These are phyloP conservation scores for Drosophila tripunctata DNA, from an alignment of 2,888 invertebrate species.

Conservation along the genomic window DNA sequence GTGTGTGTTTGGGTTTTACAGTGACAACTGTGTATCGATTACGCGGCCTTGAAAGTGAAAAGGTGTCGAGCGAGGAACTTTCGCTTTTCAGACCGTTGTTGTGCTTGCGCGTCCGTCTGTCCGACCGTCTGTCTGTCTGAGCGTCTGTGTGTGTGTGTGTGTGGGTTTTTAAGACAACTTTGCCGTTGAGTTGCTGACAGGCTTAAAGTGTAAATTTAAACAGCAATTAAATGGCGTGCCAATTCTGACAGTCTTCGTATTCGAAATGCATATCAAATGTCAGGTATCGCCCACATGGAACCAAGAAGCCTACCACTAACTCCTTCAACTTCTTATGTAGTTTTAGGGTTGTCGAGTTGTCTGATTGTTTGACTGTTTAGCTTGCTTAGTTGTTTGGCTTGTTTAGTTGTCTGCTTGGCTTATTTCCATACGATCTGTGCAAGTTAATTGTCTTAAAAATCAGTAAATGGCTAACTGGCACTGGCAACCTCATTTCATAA, in stretches of 20 bases:
- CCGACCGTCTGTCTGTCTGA: background rate
- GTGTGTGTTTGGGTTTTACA: conserved; percentile 26
- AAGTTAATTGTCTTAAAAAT: conserved; percentile 58
- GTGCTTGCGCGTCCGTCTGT: background rate
- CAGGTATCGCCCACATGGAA: conserved; percentile 55
- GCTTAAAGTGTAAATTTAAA: conserved; percentile 54
- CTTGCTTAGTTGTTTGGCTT: background rate
- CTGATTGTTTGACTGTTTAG: background rate
- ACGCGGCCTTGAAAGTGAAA: conserved; percentile 83
- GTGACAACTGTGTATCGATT: conserved; percentile 65
- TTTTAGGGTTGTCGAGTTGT: background rate
- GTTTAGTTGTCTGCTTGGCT: conserved; percentile 12
- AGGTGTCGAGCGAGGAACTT: conserved; percentile 75
- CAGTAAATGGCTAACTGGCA: conserved; percentile 4
- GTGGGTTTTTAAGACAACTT: conserved; percentile 19
- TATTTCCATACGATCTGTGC: conserved; percentile 63
- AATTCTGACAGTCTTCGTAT: conserved; percentile 54
- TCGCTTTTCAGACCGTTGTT: conserved; percentile 44
- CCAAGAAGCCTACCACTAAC: conserved; percentile 20
- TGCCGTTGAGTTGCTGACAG: conserved; percentile 24
- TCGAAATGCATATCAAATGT: conserved; percentile 55
- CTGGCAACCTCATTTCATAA: conserved; percentile 72
- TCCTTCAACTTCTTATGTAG: background rate
- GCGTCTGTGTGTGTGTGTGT: conserved; percentile 1
- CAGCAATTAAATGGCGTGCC: conserved; percentile 57